Evolutionary conservation across 2,113 vertebrate genomes (phyloP).

Genomic region (Clarias magur): DNA sequence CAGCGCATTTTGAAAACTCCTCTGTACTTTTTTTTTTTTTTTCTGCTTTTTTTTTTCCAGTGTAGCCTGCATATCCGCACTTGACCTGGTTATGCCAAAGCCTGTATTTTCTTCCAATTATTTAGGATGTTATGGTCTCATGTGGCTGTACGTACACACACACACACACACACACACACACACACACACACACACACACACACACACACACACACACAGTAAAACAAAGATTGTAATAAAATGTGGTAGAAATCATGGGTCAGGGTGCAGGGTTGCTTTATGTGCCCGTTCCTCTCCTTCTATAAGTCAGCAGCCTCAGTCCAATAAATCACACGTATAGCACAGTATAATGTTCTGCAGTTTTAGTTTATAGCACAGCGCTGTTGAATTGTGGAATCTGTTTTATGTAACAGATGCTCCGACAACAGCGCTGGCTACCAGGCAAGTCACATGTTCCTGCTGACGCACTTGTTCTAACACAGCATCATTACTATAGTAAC

Average conservation of each 20-base stretch:
- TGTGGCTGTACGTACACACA: slow-evolving; percentile 21
- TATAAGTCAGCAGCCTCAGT: slow-evolving; percentile 35
- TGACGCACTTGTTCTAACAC: not conserved
- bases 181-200: slow-evolving; percentile 13
- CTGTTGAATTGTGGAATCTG: not conserved
- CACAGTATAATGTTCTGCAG: slow-evolving; percentile 35
- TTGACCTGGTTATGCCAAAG: slow-evolving; percentile 59
- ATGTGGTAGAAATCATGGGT: slow-evolving; percentile 23
- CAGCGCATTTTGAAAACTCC: slow-evolving; percentile 25
- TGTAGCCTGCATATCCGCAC: slow-evolving; percentile 38
- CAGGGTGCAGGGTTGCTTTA: slow-evolving; percentile 41
- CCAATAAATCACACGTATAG: slow-evolving; percentile 30
- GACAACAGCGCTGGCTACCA: not conserved
- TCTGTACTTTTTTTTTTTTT: slow-evolving; percentile 33
- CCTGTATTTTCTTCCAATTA: slow-evolving; percentile 54
- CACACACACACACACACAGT: not conserved
- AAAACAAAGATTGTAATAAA: slow-evolving; percentile 14
- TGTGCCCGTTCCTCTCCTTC: slow-evolving; percentile 24
- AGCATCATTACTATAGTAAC: not conserved
- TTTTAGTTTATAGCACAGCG: slow-evolving; percentile 9
- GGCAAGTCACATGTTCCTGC: not conserved
- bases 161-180: not conserved
- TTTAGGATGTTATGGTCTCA: slow-evolving; percentile 45
- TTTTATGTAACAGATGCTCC: not conserved
- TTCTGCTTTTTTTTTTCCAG: slow-evolving; percentile 34